Evolutionary conservation across 2,888 invertebrate genomes (phyloP).

Genomic region (Meiosimyza platycephala): DNA sequence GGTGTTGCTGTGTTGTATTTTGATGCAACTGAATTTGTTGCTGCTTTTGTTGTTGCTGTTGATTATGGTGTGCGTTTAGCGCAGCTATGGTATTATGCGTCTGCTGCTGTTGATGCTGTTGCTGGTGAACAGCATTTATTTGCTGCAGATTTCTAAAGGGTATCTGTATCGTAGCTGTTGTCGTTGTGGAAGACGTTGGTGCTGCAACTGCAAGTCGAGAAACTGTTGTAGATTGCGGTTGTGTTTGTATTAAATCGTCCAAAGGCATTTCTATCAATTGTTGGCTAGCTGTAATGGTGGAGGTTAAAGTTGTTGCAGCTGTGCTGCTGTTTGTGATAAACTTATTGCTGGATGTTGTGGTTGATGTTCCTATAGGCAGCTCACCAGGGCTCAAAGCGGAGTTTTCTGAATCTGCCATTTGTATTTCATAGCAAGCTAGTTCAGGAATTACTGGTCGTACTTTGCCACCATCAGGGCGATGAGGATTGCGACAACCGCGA

Average conservation of each 20-base stretch:
- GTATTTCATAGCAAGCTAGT: constrained; percentile 73
- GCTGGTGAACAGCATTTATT: constrained; percentile 22
- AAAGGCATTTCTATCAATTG: constrained; percentile 12
- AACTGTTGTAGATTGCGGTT: constrained; percentile 16
- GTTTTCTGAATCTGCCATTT: constrained; percentile 58
- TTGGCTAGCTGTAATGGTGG: constrained; percentile 1
- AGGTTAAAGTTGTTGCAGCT: constrained; percentile 33
- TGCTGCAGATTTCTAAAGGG: constrained; percentile 38
- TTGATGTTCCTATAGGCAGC: constrained; percentile 45
- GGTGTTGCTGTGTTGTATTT: constrained; percentile 34
- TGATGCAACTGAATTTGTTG: too few species aligned
- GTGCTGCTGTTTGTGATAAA: constrained; percentile 31
- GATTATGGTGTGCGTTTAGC: constrained; percentile 1
- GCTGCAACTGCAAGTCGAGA: constrained; percentile 11
- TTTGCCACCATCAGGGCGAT: constrained; percentile 84
- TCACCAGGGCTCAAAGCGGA: constrained; percentile 48
- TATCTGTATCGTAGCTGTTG: constrained; percentile 36
- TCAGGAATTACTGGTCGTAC: constrained; percentile 76
- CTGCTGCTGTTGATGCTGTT: constrained; percentile 22
- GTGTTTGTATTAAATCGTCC: constrained; percentile 4
- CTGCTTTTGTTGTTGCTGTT: constrained; percentile 1
- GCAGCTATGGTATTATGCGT: constrained; percentile 10
- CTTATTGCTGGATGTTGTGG: constrained; percentile 36
- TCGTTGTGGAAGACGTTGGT: constrained; percentile 25
- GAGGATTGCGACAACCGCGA: constrained; percentile 92